Evolutionary conservation across 2,888 invertebrate species (phyloP), one percentile per base, ranked within the genome.

Genomic region (Pyralis farinalis): DNA sequence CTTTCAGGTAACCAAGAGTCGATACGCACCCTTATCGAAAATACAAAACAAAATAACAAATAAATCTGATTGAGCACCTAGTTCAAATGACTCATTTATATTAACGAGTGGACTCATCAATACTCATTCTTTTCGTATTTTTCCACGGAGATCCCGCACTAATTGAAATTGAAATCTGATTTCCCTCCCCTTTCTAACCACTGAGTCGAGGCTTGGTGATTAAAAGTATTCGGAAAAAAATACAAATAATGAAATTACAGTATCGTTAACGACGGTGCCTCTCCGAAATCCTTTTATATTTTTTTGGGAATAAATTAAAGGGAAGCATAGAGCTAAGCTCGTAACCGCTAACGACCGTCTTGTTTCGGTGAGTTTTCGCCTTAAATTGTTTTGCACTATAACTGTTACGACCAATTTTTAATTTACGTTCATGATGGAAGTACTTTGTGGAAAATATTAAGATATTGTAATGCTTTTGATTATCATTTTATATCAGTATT

Each of bases 171-270:
- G 88, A 84, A 88, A 87, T 87, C 86, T 79, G 88, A 88, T 88
- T 88, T 86, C 64, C 79, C 71, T 71, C 73, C 78, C 77, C 55
- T 51, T 59, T 58, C 60, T 61, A 56, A 60, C 67, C 67, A 72
- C 68, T 67, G 71, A 73, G 64, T 70, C 53, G 59, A 54, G 63
- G 54, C 64, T 65, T 61, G 69, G 81, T 87, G 89, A 90, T 90
- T 89, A 90, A 90, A 88, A 86, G 84, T 83, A 85, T 82, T 82
- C 75, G 78, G 3, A 25, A 25, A 74, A 85, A 87, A 89, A 86
- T 81, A 90, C 86, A 89, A 90, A 88, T 88, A 89, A 90, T 89
- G 84, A 86, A 90, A 90, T 90, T 90, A 90, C 89, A 89, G 89
- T 89, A 89, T 90, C 85, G 86, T 84, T 90, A 90, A 90, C 90